These are phyloP conservation scores for Scaptomyza graminum DNA, from an alignment of 1,140 invertebrate species.

Conservation along the genomic window DNA sequence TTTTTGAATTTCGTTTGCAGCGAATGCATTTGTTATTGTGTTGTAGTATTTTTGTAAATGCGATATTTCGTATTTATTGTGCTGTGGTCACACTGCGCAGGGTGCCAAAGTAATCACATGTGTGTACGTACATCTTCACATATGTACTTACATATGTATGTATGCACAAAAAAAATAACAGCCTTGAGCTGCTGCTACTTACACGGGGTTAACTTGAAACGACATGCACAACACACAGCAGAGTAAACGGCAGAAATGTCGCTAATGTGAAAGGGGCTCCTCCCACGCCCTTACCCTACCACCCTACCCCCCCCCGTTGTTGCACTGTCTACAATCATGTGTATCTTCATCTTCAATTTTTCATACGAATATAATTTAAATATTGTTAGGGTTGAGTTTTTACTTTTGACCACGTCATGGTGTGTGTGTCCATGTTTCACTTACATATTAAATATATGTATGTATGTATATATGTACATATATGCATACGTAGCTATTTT, in stretches of 20 bases:
- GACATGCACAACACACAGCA: constrained; percentile 43
- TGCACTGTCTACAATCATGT: background rate
- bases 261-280: background rate
- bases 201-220: constrained; percentile 40
- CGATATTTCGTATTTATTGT: constrained; percentile 11
- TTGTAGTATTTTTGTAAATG: constrained; percentile 12
- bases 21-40: constrained; percentile 20
- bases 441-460: constrained; percentile 3
- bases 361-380: constrained; percentile 47
- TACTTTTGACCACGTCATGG: constrained; percentile 74
- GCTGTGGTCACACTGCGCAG: constrained; percentile 55
- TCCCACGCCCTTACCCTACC: no score
- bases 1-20: background rate
- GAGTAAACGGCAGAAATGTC: constrained; percentile 27
- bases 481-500: constrained; percentile 9
- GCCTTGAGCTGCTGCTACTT: constrained; percentile 42
- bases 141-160: background rate
- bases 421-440: constrained; percentile 28
- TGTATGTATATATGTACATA: background rate
- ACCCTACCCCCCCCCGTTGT: background rate
- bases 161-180: constrained; percentile 35
- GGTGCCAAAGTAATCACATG: constrained; percentile 65
- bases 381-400: constrained; percentile 76
- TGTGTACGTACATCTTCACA: constrained; percentile 39
- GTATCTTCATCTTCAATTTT: constrained; percentile 42